Percentiles rank a stretch among this genome's conserved stretches.
These are phyloP conservation scores for Drosophila parvula DNA, from an alignment of 1,140 invertebrate genomes.

Conservation along the genomic window DNA sequence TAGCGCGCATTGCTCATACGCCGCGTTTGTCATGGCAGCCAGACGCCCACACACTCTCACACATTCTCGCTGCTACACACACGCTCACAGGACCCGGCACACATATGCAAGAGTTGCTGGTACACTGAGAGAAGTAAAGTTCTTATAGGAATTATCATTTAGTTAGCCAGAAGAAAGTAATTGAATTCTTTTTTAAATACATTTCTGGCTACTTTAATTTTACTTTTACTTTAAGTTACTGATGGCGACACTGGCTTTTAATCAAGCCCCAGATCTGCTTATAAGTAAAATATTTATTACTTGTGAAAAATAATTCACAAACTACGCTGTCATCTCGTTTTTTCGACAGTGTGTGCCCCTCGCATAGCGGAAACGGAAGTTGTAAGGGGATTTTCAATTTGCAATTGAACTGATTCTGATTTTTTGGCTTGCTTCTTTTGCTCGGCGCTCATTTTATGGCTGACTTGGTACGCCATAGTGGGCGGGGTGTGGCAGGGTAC, in stretches of 20 bases:
- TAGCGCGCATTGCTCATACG: slow-evolving; percentile 82
- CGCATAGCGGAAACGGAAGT: slow-evolving; percentile 77
- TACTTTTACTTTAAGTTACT: neutral
- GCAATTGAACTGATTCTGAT: slow-evolving; percentile 80
- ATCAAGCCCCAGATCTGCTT: neutral
- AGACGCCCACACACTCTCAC: slow-evolving; percentile 21
- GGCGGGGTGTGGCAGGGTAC: slow-evolving; percentile 40
- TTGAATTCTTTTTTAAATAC: no score
- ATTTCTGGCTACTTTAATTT: neutral
- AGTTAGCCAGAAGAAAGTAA: neutral
- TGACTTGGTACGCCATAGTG: slow-evolving; percentile 64
- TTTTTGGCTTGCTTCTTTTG: slow-evolving; percentile 73
- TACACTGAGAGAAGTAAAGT: neutral
- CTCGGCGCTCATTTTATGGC: slow-evolving; percentile 78
- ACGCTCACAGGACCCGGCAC: slow-evolving; percentile 8
- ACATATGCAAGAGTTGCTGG: slow-evolving; percentile 22
- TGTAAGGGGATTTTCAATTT: slow-evolving; percentile 83
- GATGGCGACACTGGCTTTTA: neutral
- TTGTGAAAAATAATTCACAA: neutral
- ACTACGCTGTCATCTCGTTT: neutral
- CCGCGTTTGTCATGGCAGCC: slow-evolving; percentile 77
- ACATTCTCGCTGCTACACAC: neutral
- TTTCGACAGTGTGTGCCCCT: slow-evolving; percentile 28
- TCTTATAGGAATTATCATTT: no score
- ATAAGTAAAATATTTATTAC: neutral